phyloP scores from a whole-genome alignment of 2,888 invertebrate genomes.

The Cantharis lateralis region DNA sequence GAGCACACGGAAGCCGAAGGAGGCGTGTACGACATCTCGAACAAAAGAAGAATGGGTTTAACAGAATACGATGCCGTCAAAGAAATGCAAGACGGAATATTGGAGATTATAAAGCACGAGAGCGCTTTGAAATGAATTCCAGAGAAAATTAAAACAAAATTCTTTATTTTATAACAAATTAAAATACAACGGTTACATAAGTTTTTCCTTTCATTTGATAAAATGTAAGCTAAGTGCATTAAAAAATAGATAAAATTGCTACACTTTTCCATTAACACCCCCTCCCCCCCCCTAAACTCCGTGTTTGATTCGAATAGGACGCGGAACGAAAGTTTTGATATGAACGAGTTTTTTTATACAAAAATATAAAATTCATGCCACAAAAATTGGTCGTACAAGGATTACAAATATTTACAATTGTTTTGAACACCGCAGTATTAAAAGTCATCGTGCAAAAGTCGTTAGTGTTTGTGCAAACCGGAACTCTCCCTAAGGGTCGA shows the following conservation, averaged over 20 bases:
- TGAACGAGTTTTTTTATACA: constrained; percentile 16
- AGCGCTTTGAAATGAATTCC: constrained; percentile 33
- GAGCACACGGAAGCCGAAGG: constrained; percentile 66
- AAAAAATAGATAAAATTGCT: not conserved
- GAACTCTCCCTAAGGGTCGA: not conserved
- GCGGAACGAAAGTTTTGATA: constrained; percentile 11
- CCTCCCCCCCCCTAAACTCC: not conserved
- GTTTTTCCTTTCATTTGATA: not conserved
- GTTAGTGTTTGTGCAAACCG: not conserved
- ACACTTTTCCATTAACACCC: not conserved
- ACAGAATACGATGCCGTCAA: constrained; percentile 67
- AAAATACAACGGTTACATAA: constrained; percentile 12
- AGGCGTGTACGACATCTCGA: constrained; percentile 68
- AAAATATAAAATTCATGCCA: constrained; percentile 26
- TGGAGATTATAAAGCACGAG: constrained; percentile 64
- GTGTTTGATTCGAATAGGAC: not conserved
- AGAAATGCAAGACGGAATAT: constrained; percentile 68
- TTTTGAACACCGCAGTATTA: constrained; percentile 21
- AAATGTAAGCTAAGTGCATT: not conserved
- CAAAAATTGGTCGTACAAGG: constrained; percentile 2
- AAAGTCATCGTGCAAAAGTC: constrained; percentile 23
- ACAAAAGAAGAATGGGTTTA: constrained; percentile 68
- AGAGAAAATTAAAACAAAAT: not conserved
- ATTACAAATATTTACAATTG: constrained; percentile 26
- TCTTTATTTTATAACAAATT: constrained; percentile 14